Conservation (phyloP, 2,888 invertebrate genomes). For the Apodemia duryi region DNA sequence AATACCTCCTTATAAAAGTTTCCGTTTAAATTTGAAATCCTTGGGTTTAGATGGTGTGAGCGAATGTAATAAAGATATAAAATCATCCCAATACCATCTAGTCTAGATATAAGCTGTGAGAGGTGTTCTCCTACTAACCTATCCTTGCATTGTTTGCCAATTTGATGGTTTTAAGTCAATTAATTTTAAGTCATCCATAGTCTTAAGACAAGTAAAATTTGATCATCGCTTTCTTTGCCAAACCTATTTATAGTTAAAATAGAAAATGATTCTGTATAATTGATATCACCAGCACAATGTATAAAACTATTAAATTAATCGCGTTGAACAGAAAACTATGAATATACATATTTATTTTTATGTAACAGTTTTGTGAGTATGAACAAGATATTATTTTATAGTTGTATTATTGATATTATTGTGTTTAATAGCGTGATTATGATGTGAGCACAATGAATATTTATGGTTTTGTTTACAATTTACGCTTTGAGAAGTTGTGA, state of each 20-base stretch:
- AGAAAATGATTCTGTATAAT: constrained; percentile 46
- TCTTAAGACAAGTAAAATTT: constrained; percentile 51
- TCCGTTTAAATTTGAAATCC: constrained; percentile 42
- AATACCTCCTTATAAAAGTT: constrained; percentile 53
- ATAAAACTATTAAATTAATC: constrained; percentile 42
- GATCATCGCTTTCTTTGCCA: constrained; percentile 66
- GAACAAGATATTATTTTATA: constrained; percentile 54
- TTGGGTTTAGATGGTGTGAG: constrained; percentile 57
- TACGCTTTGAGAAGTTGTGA: constrained; percentile 60
- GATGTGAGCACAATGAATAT: constrained; percentile 66
- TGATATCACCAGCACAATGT: constrained; percentile 70
- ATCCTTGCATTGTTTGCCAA: constrained; percentile 52
- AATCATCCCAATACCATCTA: constrained; percentile 58
- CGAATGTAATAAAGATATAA: constrained; percentile 56
- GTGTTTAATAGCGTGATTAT: constrained; percentile 55
- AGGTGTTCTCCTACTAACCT: constrained; percentile 36
- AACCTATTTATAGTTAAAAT: constrained; percentile 53
- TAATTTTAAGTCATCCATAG: constrained; percentile 77
- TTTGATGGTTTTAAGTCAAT: constrained; percentile 65
- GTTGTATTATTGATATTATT: constrained; percentile 49
- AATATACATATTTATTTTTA: constrained; percentile 46
- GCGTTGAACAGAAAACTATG: constrained; percentile 34
- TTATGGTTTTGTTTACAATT: constrained; percentile 41
- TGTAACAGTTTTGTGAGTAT: constrained; percentile 49
- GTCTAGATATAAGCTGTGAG: constrained; percentile 49